A percentile compares a stretch with the other conserved stretches of the same genome.
phyloP scores from a whole-genome alignment of 2,797 vertebrate genomes.

The Lithobates sylvaticus region DNA sequence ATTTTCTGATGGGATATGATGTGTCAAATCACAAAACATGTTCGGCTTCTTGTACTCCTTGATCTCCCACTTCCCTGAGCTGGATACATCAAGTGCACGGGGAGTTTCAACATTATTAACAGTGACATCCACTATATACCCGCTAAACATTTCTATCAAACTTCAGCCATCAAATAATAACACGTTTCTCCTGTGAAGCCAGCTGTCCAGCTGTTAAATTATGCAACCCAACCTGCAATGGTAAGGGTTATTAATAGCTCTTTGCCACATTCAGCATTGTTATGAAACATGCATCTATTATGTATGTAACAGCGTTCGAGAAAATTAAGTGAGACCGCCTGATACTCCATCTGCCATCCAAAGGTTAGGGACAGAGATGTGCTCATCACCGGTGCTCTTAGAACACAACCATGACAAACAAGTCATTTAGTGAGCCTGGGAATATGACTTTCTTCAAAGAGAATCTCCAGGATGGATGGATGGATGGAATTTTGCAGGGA shows the following conservation, averaged over 20 bases:
- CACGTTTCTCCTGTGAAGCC: conserved; percentile 2
- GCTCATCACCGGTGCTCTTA: conserved; percentile 9
- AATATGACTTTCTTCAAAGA: not conserved
- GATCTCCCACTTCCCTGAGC: conserved; percentile 7
- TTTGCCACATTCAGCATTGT: conserved; percentile 34
- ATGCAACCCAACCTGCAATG: conserved; percentile 5
- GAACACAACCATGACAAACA: conserved; percentile 21
- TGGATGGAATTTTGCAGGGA: conserved; percentile 4
- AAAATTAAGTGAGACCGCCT: conserved; percentile 43
- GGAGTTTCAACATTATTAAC: conserved; percentile 5
- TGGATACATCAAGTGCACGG: conserved; percentile 6
- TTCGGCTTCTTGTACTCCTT: conserved; percentile 41
- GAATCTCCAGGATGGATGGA: not conserved
- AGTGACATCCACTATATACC: not conserved
- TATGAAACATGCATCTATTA: conserved; percentile 46
- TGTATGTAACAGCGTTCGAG: conserved; percentile 44
- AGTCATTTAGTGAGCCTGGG: conserved; percentile 16
- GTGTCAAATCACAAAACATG: conserved; percentile 58
- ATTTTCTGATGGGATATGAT: conserved; percentile 32
- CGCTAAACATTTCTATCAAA: conserved; percentile 22
- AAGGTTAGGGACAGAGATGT: conserved; percentile 44
- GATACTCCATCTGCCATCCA: conserved; percentile 41
- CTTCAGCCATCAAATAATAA: not conserved
- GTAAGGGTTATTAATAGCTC: conserved; percentile 35
- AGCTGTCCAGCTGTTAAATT: conserved; percentile 18